These are phyloP conservation scores for Cryptocephalus primarius DNA, from an alignment of 2,888 invertebrate genomes.

Conservation along the genomic window DNA sequence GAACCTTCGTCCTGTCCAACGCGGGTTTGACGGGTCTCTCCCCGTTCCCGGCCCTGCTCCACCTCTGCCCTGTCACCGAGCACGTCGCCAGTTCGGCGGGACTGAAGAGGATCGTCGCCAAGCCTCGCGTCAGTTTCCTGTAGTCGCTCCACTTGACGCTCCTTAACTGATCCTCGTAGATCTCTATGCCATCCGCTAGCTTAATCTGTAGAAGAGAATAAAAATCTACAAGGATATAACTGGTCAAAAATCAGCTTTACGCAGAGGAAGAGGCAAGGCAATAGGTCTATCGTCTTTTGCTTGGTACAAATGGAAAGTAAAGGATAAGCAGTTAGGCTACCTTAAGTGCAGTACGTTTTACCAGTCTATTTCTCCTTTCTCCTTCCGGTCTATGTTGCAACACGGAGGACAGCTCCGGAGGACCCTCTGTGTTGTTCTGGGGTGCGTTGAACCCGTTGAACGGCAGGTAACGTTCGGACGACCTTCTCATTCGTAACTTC, in stretches of 20 bases:
- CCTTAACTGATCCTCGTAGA: constrained; percentile 57
- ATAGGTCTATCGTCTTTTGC: too few relatives aligned
- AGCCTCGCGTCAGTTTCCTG: constrained; percentile 58
- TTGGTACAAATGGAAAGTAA: too few relatives aligned
- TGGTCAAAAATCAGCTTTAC: too few relatives aligned
- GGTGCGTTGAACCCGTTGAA: constrained; percentile 12
- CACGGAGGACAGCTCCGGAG: constrained; percentile 3
- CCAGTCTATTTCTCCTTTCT: constrained; percentile 27
- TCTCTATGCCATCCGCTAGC: constrained; percentile 61
- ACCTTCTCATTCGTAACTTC: constrained; percentile 21
- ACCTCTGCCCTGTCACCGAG: constrained; percentile 65
- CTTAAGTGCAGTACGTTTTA: constrained; percentile 7
- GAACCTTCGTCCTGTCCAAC: constrained; percentile 58
- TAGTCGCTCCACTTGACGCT: constrained; percentile 68
- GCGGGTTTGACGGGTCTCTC: constrained; percentile 67
- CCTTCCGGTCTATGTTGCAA: constrained; percentile 17
- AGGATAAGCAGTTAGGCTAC: too few relatives aligned
- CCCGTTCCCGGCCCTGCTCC: constrained; percentile 62
- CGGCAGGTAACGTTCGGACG: constrained; percentile 24
- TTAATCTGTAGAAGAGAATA: constrained; percentile 44
- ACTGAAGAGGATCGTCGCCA: constrained; percentile 64
- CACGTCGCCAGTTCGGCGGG: constrained; percentile 64
- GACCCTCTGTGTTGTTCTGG: too few relatives aligned
- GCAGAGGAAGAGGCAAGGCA: too few relatives aligned
- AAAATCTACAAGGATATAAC: neutral